These are phyloP conservation scores for Plutella xylostella DNA, from an alignment of 2,888 invertebrate genomes.

Conservation along the genomic window DNA sequence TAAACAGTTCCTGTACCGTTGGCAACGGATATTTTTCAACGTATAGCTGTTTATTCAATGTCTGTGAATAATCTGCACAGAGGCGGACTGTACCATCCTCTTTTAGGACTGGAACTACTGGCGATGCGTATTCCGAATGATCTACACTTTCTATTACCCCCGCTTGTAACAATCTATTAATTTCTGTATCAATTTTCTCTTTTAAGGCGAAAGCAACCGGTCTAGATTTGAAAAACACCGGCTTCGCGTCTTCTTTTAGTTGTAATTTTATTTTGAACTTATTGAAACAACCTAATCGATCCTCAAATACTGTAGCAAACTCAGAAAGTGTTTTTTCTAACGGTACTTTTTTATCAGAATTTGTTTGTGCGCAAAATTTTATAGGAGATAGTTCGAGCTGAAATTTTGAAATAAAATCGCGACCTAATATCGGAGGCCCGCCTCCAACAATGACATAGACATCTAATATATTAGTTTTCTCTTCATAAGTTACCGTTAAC, in stretches of 20 bases:
- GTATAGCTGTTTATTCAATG: background rate
- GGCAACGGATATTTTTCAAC: background rate
- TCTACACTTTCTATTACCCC: background rate
- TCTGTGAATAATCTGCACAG: background rate
- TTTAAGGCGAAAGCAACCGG: background rate
- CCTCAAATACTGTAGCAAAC: too few species aligned
- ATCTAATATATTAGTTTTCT: background rate
- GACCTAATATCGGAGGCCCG: constrained; percentile 4
- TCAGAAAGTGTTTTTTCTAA: too few species aligned
- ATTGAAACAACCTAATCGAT: too few species aligned
- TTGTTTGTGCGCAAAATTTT: background rate
- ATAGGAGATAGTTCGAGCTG: background rate
- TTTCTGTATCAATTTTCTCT: background rate
- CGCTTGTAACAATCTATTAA: background rate
- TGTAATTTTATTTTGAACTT: too few species aligned
- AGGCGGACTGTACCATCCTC: background rate
- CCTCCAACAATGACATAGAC: background rate
- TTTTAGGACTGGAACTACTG: background rate
- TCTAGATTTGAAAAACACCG: constrained; percentile 7
- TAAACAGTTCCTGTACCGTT: too few species aligned
- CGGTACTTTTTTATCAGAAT: too few species aligned
- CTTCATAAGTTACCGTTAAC: background rate
- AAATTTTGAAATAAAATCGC: constrained; percentile 10
- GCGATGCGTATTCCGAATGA: background rate
- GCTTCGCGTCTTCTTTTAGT: constrained; percentile 4